These are phyloP conservation scores for Pachycephus smyrnensis DNA, from an alignment of 2,888 invertebrate genomes.

Conservation along the genomic window DNA sequence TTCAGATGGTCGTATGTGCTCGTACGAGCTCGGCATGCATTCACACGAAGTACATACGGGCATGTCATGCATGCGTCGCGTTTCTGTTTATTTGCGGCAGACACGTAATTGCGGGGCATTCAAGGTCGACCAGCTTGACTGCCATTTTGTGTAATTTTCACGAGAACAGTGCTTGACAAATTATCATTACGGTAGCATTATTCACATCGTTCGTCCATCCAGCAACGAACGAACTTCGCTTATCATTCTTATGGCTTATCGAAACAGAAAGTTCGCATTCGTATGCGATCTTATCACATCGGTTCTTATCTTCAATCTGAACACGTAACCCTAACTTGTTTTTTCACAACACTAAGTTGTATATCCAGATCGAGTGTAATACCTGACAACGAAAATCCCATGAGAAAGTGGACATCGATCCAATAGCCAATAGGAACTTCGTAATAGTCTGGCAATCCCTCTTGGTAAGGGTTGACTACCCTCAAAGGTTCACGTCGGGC, in stretches of 20 bases:
- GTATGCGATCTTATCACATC: not conserved
- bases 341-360: not conserved
- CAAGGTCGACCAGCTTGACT: constrained; percentile 49
- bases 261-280: not conserved
- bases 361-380: not conserved
- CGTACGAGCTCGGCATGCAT: constrained; percentile 13
- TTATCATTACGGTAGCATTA: constrained; percentile 30
- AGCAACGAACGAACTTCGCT: not conserved
- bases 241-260: not conserved
- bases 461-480: too few relatives aligned
- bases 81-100: constrained; percentile 45
- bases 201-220: not conserved
- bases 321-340: not conserved
- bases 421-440: not conserved
- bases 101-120: constrained; percentile 50
- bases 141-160: constrained; percentile 52
- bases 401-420: not conserved
- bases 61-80: constrained; percentile 43
- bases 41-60: constrained; percentile 16
- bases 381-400: not conserved
- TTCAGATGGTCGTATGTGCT: not conserved
- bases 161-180: constrained; percentile 38
- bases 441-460: not conserved
- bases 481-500: too few relatives aligned
- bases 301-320: not conserved